Percentiles rank a stretch among this genome's conserved stretches.
These are phyloP conservation scores for Thecophora atra DNA, from an alignment of 2,888 invertebrate species.

Conservation along the genomic window DNA sequence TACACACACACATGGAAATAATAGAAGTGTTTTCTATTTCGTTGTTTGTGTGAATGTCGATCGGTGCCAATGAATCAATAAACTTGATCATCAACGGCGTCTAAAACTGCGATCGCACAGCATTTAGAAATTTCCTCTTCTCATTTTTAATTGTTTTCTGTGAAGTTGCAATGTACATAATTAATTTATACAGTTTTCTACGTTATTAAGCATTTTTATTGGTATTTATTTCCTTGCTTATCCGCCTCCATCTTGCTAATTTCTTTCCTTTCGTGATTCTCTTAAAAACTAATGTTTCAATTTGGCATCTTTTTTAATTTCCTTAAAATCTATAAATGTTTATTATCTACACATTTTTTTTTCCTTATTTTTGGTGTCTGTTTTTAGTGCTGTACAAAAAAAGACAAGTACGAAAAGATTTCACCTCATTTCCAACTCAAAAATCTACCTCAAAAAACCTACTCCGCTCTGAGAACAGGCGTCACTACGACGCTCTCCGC, in stretches of 20 bases:
- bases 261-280: not conserved
- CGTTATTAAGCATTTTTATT: no score
- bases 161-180: no score
- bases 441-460: not conserved
- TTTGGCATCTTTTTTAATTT: slow-evolving; percentile 13
- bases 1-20: no score
- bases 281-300: not conserved
- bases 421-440: not conserved
- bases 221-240: not conserved
- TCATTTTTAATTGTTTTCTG: no score
- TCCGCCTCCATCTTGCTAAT: not conserved
- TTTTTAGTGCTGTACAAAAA: slow-evolving; percentile 6
- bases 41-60: no score
- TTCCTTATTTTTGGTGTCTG: not conserved
- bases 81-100: no score
- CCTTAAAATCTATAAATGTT: not conserved
- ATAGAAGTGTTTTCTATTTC: no score
- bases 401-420: not conserved
- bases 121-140: no score
- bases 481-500: slow-evolving; percentile 55
- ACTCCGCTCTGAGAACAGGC: slow-evolving; percentile 53
- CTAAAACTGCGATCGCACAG: no score
- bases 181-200: no score
- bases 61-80: no score
- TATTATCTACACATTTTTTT: not conserved